phyloP scores from a whole-genome alignment of 2,888 invertebrate species.

The Cordilura impudica region DNA sequence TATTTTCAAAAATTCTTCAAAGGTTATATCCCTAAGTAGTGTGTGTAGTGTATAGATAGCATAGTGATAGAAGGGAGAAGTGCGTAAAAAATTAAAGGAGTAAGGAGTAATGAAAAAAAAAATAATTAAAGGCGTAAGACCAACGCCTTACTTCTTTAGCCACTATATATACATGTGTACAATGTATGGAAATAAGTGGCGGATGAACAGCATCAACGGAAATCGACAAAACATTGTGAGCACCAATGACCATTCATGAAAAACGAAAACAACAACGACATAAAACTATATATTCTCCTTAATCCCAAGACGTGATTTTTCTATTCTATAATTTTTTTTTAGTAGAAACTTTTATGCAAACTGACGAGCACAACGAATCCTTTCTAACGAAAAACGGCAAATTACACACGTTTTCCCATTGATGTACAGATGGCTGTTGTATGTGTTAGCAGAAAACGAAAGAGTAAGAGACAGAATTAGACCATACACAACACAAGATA shows the following conservation, averaged over 20 bases:
- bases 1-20: too few relatives aligned
- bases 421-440: conserved; percentile 25
- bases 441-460: conserved; percentile 69
- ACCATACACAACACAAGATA: conserved; percentile 69
- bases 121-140: conserved; percentile 33
- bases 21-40: too few relatives aligned
- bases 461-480: conserved; percentile 74
- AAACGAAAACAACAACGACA: conserved; percentile 21
- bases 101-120: too few relatives aligned
- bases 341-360: conserved; percentile 37
- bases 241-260: conserved; percentile 61
- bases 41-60: too few relatives aligned
- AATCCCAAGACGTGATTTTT: conserved; percentile 57
- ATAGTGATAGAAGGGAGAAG: conserved; percentile 41
- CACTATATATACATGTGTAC: conserved; percentile 12
- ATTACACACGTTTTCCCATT: conserved; percentile 2
- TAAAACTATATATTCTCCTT: conserved; percentile 57
- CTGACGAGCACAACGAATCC: conserved; percentile 59
- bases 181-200: conserved; percentile 34
- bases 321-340: neutral
- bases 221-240: conserved; percentile 60
- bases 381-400: conserved; percentile 50
- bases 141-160: conserved; percentile 54
- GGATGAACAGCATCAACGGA: conserved; percentile 58
- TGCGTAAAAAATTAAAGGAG: conserved; percentile 41